phyloP scores from a whole-genome alignment of 2,888 invertebrate genomes.

The Criorhina ranunculi region DNA sequence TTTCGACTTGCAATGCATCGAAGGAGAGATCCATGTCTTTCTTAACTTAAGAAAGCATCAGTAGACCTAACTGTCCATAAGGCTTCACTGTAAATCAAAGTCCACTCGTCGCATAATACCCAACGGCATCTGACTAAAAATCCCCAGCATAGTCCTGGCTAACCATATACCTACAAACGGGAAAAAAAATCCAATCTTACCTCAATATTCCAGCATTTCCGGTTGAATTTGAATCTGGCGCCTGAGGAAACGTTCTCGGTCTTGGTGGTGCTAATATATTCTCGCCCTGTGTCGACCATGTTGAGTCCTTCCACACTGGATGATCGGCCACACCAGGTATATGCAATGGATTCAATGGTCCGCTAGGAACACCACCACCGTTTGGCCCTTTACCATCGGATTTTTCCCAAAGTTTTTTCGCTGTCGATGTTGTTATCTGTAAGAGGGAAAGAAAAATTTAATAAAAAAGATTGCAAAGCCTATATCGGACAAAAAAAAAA shows the following conservation, averaged over 20 bases:
- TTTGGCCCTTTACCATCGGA: conserved; percentile 91
- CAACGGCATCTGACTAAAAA: too few relatives aligned
- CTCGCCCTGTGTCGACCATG: conserved; percentile 96
- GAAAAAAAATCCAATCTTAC: conserved; percentile 77
- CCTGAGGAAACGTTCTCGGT: conserved; percentile 87
- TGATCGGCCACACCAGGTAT: conserved; percentile 87
- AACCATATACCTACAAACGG: too few relatives aligned
- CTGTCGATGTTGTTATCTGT: conserved; percentile 96
- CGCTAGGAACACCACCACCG: conserved; percentile 85
- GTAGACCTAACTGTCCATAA: too few relatives aligned
- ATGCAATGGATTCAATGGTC: conserved; percentile 90
- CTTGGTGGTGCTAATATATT: conserved; percentile 92
- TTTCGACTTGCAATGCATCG: too few relatives aligned
- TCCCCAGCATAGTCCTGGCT: too few relatives aligned
- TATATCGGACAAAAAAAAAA: conserved; percentile 1
- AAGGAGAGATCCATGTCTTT: too few relatives aligned
- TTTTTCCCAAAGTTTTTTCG: conserved; percentile 96
- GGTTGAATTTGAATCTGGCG: conserved; percentile 86
- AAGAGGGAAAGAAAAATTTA: conserved; percentile 33
- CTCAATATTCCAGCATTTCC: conserved; percentile 85
- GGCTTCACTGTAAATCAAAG: too few relatives aligned
- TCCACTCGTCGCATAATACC: too few relatives aligned
- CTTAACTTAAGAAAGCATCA: too few relatives aligned
- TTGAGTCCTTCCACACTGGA: conserved; percentile 96
- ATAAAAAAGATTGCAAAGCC: conserved; percentile 39